Percentiles rank a stretch among this genome's conserved stretches.
Conservation (phyloP, 2,888 invertebrate genomes). For the Thelaira solivaga region DNA sequence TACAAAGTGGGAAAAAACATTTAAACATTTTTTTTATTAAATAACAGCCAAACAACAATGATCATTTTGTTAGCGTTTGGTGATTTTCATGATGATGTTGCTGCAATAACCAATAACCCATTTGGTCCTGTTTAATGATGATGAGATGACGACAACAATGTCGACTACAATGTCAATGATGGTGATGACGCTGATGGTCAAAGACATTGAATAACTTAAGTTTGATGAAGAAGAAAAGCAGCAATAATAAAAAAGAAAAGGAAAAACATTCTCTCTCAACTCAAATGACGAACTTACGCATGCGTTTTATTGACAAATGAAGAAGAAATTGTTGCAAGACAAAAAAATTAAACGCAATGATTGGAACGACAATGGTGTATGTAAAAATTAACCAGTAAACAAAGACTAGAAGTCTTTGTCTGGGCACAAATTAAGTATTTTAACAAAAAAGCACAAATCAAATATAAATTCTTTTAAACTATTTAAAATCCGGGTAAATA, state of each 20-base stretch:
- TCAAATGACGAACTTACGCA: slow-evolving; percentile 56
- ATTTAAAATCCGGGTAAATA: too few relatives aligned
- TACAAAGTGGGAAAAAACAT: slow-evolving; percentile 42
- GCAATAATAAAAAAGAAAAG: neutral
- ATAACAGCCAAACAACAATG: neutral
- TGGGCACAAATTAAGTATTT: too few relatives aligned
- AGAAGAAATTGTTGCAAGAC: slow-evolving; percentile 53
- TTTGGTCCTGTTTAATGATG: slow-evolving; percentile 50
- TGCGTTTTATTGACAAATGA: slow-evolving; percentile 61
- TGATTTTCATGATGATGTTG: slow-evolving; percentile 1
- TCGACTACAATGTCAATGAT: slow-evolving; percentile 38
- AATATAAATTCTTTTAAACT: too few relatives aligned
- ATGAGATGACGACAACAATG: slow-evolving; percentile 45
- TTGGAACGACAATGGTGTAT: neutral
- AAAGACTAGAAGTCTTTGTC: too few relatives aligned
- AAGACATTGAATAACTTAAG: slow-evolving; percentile 59
- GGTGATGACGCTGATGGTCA: slow-evolving; percentile 54
- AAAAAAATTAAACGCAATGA: neutral
- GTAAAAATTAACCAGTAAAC: slow-evolving; percentile 8
- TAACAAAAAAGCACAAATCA: too few relatives aligned
- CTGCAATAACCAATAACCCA: slow-evolving; percentile 10
- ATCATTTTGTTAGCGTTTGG: neutral
- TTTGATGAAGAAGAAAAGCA: slow-evolving; percentile 5
- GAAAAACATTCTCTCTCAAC: neutral
- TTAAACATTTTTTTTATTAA: slow-evolving; percentile 21